Evolutionary conservation across 2,888 invertebrate species (phyloP).

Genomic region (Caradrina kadenii): DNA sequence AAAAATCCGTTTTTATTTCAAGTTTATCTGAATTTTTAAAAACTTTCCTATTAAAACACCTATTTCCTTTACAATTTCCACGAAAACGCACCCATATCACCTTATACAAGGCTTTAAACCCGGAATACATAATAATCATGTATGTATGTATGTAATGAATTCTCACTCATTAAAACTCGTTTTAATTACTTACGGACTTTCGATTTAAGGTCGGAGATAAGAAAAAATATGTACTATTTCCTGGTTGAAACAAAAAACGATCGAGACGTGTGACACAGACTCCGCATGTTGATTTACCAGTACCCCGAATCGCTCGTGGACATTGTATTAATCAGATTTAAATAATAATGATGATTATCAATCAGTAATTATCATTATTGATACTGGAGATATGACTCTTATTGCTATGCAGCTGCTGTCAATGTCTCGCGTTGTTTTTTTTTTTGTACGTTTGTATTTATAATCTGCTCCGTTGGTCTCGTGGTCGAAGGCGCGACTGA

Average conservation of each 20-base stretch:
- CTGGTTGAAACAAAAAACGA: conserved; percentile 60
- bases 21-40: background rate
- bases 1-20: background rate
- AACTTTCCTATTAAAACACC: background rate
- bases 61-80: conserved; percentile 23
- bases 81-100: conserved; percentile 23
- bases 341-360: conserved; percentile 45
- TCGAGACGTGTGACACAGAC: conserved; percentile 47
- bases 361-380: conserved; percentile 41
- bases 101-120: conserved; percentile 49
- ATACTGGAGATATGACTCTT: conserved; percentile 20
- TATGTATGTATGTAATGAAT: conserved; percentile 42
- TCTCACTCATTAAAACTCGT: conserved; percentile 61
- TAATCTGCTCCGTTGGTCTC: too few species aligned
- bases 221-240: conserved; percentile 59
- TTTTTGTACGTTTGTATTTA: too few species aligned
- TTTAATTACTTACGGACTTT: conserved; percentile 66
- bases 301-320: conserved; percentile 41
- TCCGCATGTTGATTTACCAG: conserved; percentile 33
- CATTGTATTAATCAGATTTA: conserved; percentile 42
- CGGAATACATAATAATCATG: conserved; percentile 57
- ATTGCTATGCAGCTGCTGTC: conserved; percentile 17
- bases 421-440: conserved; percentile 5
- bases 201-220: conserved; percentile 63
- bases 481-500: too few species aligned